Percentiles rank a stretch among this genome's conserved stretches.
phyloP scores from a whole-genome alignment of 2,797 vertebrate genomes.

The Champsocephalus gunnari region DNA sequence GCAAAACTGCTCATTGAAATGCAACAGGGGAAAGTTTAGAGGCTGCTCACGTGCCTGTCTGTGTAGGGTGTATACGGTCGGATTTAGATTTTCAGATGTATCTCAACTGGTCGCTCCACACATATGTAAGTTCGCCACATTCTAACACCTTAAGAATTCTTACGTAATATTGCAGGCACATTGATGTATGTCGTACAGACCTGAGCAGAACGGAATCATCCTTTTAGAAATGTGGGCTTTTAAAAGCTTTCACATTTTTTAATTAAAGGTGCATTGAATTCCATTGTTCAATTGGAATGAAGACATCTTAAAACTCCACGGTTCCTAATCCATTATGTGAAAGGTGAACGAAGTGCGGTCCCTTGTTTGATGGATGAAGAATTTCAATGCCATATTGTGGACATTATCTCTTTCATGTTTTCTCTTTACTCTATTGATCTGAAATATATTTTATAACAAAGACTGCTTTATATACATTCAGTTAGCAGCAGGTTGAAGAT shows the following conservation, averaged over 20 bases:
- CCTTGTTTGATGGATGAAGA: slow-evolving; percentile 12
- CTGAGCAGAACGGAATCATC: not conserved
- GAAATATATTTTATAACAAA: not conserved
- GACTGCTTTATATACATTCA: not conserved
- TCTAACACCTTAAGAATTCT: not conserved
- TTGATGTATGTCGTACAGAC: not conserved
- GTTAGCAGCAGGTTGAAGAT: not conserved
- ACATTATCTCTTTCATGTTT: not conserved
- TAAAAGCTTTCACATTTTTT: not conserved
- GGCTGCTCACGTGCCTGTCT: slow-evolving; percentile 45
- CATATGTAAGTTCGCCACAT: not conserved
- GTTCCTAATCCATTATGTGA: not conserved
- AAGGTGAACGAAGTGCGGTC: not conserved
- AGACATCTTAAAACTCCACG: slow-evolving; percentile 2
- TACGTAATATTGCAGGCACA: not conserved
- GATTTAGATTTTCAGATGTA: slow-evolving; percentile 7
- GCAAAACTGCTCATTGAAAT: slow-evolving; percentile 63
- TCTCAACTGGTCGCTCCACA: not conserved
- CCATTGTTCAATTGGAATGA: not conserved
- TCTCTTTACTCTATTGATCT: not conserved
- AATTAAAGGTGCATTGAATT: not conserved
- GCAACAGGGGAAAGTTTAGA: slow-evolving; percentile 52
- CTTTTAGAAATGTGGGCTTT: not conserved
- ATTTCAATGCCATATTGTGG: not conserved
- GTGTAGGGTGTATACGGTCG: slow-evolving; percentile 2